Conservation (phyloP, 2,113 vertebrate genomes). For the Charadrius vociferus region DNA sequence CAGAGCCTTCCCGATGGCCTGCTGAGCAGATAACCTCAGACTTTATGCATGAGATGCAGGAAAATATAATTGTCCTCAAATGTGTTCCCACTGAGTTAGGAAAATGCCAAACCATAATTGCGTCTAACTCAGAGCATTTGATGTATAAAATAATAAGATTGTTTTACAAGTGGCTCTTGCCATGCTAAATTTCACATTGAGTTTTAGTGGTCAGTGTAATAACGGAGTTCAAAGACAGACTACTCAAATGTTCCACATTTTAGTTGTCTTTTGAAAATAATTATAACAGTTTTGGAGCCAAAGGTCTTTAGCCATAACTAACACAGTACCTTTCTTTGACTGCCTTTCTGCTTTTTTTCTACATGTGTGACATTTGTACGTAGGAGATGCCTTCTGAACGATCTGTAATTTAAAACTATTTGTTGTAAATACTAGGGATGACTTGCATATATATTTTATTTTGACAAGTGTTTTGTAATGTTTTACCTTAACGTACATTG, state of each 20-base stretch:
- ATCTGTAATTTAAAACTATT: slow-evolving; percentile 58
- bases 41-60: slow-evolving; percentile 40
- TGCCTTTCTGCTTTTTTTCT: slow-evolving; percentile 30
- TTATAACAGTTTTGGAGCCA: slow-evolving; percentile 24
- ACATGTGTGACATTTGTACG: slow-evolving; percentile 2
- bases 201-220: slow-evolving; percentile 34
- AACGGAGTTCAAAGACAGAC: slow-evolving; percentile 22
- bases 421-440: slow-evolving; percentile 50
- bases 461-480: slow-evolving; percentile 44
- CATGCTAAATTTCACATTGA: slow-evolving; percentile 51
- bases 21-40: slow-evolving; percentile 49
- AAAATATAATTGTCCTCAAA: slow-evolving; percentile 31
- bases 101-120: slow-evolving; percentile 57
- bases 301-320: slow-evolving; percentile 54
- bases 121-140: slow-evolving; percentile 30
- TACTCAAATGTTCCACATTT: background rate
- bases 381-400: slow-evolving; percentile 33
- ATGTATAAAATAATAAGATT: slow-evolving; percentile 41
- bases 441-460: slow-evolving; percentile 45
- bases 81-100: slow-evolving; percentile 5
- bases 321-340: slow-evolving; percentile 18
- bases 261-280: slow-evolving; percentile 43
- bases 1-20: background rate
- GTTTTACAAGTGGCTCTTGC: slow-evolving; percentile 43
- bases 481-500: background rate